Percentiles rank a stretch among this genome's conserved stretches.
These are phyloP conservation scores for Antheraea mylitta DNA, from an alignment of 1,140 invertebrate genomes.

Conservation along the genomic window DNA sequence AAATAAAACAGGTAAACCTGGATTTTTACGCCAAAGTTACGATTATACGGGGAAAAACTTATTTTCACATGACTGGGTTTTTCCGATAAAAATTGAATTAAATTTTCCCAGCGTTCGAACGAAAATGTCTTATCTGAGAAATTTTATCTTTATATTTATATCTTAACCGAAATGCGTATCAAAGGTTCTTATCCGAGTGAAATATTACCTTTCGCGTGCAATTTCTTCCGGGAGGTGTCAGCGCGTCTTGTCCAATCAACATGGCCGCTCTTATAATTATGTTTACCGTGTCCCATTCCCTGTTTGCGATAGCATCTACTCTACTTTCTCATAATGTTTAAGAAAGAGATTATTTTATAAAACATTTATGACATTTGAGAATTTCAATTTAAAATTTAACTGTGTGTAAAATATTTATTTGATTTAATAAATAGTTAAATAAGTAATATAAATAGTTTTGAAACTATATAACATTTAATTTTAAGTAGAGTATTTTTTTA, in stretches of 20 bases:
- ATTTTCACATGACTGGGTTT: slow-evolving; percentile 15
- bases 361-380: background rate
- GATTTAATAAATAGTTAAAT: too few species aligned
- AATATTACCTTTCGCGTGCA: slow-evolving; percentile 43
- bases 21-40: slow-evolving; percentile 21
- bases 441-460: too few species aligned
- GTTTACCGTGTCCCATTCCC: slow-evolving; percentile 49
- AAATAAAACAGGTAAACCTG: slow-evolving; percentile 38
- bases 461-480: too few species aligned
- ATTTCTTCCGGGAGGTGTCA: slow-evolving; percentile 42
- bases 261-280: slow-evolving; percentile 49
- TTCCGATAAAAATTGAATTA: slow-evolving; percentile 23
- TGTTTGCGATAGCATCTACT: slow-evolving; percentile 25
- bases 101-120: slow-evolving; percentile 11
- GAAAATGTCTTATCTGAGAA: slow-evolving; percentile 1
- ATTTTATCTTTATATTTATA: slow-evolving; percentile 10
- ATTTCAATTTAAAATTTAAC: background rate
- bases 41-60: slow-evolving; percentile 22
- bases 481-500: too few species aligned
- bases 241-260: slow-evolving; percentile 50
- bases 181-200: slow-evolving; percentile 27
- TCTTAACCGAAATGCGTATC: slow-evolving; percentile 8
- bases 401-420: too few species aligned
- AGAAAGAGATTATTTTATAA: background rate
- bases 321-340: background rate